phyloP scores from a whole-genome alignment of 1,140 invertebrate genomes.

The Amphibalanus amphitrite region DNA sequence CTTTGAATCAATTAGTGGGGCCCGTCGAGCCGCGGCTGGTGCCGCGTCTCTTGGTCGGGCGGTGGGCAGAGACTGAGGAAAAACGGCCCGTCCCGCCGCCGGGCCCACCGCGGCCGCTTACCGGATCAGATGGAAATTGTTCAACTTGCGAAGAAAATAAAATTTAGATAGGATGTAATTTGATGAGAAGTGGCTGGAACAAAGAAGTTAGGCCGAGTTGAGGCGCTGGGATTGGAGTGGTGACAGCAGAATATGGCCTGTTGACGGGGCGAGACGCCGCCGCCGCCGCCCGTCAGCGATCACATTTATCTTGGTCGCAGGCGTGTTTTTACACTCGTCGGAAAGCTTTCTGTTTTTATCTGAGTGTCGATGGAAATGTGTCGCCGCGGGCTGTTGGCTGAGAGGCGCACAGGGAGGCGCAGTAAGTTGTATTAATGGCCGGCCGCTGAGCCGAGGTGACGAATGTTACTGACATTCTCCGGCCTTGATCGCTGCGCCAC shows the following conservation, averaged over 20 bases:
- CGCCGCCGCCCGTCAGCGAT: not conserved
- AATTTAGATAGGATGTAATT: conserved; percentile 2
- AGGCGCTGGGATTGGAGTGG: not conserved
- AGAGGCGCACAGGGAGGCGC: not conserved
- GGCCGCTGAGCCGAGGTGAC: not conserved
- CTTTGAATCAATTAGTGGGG: not conserved
- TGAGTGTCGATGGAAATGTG: not conserved
- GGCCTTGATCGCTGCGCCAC: not conserved
- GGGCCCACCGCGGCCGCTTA: not conserved
- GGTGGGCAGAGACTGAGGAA: not conserved
- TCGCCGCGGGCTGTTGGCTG: not conserved
- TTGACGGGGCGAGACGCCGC: not conserved
- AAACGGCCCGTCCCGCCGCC: not conserved
- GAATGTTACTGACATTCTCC: not conserved
- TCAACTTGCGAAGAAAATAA: not conserved
- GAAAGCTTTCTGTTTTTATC: not conserved
- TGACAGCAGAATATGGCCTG: not conserved
- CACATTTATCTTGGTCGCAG: not conserved
- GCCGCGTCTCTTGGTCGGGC: no score
- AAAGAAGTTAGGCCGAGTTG: not conserved
- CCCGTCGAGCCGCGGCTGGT: no score
- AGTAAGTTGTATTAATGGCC: not conserved
- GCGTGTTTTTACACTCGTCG: not conserved
- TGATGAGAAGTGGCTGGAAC: not conserved
- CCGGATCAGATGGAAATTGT: not conserved